A percentile compares a stretch with the other conserved stretches of the same genome.
Evolutionary conservation across 2,888 invertebrate genomes (phyloP).

Genomic region (Cactoblastis cactorum): DNA sequence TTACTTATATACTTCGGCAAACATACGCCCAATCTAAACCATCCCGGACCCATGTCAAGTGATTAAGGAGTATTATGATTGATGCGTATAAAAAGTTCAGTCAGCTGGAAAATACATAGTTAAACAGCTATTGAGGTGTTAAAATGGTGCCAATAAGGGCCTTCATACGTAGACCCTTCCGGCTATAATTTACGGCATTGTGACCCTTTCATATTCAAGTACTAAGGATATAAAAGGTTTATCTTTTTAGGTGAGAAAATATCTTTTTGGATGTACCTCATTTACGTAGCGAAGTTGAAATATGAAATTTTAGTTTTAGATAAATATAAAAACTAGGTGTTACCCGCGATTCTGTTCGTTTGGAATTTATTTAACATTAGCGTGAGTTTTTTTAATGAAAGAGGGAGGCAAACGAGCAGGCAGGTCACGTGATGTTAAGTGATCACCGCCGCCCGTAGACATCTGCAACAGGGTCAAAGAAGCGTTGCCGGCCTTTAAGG

Average conservation of each 20-base stretch:
- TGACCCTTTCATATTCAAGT: not conserved
- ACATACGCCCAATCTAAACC: not conserved
- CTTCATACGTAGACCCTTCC: constrained; percentile 1
- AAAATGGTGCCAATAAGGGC: constrained; percentile 1
- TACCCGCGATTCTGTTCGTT: too few relatives aligned
- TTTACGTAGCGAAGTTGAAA: too few relatives aligned
- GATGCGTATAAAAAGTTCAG: not conserved
- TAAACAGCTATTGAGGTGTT: not conserved
- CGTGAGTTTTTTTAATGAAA: too few relatives aligned
- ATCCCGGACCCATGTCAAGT: not conserved
- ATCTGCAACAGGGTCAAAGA: too few relatives aligned
- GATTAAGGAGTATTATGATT: not conserved
- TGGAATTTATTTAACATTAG: too few relatives aligned
- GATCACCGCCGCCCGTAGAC: too few relatives aligned
- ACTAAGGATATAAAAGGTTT: not conserved
- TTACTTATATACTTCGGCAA: not conserved
- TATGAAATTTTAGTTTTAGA: too few relatives aligned
- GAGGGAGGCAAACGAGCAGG: too few relatives aligned
- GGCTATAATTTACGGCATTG: constrained; percentile 1
- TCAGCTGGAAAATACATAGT: not conserved
- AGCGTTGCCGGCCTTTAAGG: too few relatives aligned
- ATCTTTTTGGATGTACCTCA: too few relatives aligned
- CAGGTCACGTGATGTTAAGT: too few relatives aligned
- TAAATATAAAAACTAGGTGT: too few relatives aligned
- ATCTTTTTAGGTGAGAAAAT: not conserved